These are phyloP conservation scores for Acyrthosiphon pisum DNA, from an alignment of 1,140 invertebrate species.

Conservation along the genomic window DNA sequence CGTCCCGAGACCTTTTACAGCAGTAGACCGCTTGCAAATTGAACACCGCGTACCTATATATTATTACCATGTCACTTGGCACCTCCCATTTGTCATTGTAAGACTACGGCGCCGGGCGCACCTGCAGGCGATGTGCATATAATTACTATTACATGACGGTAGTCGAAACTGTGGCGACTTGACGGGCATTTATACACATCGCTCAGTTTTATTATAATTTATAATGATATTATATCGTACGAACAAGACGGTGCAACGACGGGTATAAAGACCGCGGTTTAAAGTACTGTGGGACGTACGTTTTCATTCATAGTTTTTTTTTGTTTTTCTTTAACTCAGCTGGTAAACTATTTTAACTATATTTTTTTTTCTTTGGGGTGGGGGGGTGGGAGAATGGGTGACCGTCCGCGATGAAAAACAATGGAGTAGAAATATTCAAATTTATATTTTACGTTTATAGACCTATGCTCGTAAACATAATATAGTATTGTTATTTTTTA, in stretches of 20 bases:
- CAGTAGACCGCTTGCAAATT: neutral
- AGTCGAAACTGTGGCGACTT: neutral
- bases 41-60: neutral
- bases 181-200: neutral
- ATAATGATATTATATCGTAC: neutral
- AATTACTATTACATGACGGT: neutral
- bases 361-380: no score
- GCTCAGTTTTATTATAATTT: neutral
- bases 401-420: no score
- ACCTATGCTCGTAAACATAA: no score
- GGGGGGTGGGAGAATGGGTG: no score
- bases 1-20: neutral
- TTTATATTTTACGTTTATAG: no score
- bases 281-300: neutral
- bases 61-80: neutral
- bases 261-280: neutral
- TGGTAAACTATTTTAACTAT: no score
- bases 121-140: neutral
- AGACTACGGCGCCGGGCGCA: neutral
- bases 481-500: no score
- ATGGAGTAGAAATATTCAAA: no score
- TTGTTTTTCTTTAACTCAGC: no score
- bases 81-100: constrained; percentile 2
- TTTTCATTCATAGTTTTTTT: no score
- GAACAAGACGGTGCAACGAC: neutral